A percentile compares a stretch with the other conserved stretches of the same genome.
Conservation (phyloP, 2,888 invertebrate species). For the Agrotis exclamationis region DNA sequence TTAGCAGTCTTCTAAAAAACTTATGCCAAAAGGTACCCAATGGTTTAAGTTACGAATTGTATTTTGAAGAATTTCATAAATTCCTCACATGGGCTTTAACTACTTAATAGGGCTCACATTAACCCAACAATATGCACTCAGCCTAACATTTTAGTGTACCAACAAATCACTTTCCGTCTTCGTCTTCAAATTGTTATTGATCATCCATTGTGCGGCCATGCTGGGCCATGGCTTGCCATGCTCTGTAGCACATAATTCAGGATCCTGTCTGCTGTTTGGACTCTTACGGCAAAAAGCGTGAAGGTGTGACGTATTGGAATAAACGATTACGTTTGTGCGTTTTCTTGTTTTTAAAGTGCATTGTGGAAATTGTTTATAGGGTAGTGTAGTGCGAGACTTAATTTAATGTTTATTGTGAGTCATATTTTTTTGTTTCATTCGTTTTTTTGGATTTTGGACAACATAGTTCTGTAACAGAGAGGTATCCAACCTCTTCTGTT, state of each 20-base stretch:
- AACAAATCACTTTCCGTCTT: constrained; percentile 79
- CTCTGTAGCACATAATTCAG: constrained; percentile 80
- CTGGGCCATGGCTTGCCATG: constrained; percentile 52
- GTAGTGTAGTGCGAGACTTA: neutral
- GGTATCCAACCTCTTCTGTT: too few species aligned
- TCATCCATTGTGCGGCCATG: constrained; percentile 80
- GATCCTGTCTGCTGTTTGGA: constrained; percentile 85
- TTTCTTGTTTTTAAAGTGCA: constrained; percentile 53
- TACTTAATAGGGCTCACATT: neutral
- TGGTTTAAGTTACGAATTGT: too few species aligned
- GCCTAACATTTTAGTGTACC: constrained; percentile 58
- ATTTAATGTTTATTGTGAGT: constrained; percentile 30
- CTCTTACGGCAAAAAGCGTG: constrained; percentile 72
- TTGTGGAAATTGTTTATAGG: constrained; percentile 54
- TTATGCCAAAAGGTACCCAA: too few species aligned
- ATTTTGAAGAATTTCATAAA: neutral
- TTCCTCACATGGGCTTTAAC: neutral
- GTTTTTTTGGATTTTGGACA: neutral
- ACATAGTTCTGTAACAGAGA: neutral
- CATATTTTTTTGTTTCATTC: neutral
- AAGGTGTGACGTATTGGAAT: constrained; percentile 70
- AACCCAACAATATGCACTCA: constrained; percentile 29
- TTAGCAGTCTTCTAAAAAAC: too few species aligned
- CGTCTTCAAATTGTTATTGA: constrained; percentile 88
- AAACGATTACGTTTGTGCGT: constrained; percentile 65